Evolutionary conservation across 2,113 vertebrate species (phyloP).

Genomic region (Pachycephala philippinensis): DNA sequence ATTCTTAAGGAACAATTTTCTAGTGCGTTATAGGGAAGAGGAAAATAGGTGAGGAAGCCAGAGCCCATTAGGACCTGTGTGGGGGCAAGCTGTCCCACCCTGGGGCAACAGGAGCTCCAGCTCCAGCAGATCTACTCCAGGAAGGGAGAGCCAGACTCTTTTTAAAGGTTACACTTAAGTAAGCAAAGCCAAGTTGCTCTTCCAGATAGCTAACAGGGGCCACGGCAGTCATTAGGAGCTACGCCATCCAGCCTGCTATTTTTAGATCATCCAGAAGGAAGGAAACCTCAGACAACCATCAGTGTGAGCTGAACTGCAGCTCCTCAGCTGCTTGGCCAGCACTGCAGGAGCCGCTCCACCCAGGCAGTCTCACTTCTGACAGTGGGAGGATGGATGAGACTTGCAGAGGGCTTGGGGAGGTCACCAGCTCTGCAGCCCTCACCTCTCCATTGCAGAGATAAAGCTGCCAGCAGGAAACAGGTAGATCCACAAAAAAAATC

Average conservation of each 20-base stretch:
- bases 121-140: not conserved
- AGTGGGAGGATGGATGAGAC: not conserved
- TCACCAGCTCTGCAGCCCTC: not conserved
- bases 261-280: conserved; percentile 61
- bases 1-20: not conserved
- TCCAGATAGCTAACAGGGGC: conserved; percentile 27
- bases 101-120: not conserved
- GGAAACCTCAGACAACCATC: conserved; percentile 58
- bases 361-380: not conserved
- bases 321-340: not conserved
- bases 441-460: not conserved
- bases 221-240: not conserved
- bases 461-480: not conserved
- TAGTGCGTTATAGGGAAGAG: not conserved
- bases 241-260: conserved; percentile 53
- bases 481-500: not conserved
- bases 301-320: conserved; percentile 5
- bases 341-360: not conserved
- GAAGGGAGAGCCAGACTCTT: not conserved
- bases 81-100: not conserved
- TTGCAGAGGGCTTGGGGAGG: not conserved
- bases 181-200: not conserved
- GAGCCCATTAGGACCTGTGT: not conserved
- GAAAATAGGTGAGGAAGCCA: not conserved
- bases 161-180: not conserved